Evolutionary conservation across 2,888 invertebrate genomes (phyloP).

Genomic region (Oscheius sp.): DNA sequence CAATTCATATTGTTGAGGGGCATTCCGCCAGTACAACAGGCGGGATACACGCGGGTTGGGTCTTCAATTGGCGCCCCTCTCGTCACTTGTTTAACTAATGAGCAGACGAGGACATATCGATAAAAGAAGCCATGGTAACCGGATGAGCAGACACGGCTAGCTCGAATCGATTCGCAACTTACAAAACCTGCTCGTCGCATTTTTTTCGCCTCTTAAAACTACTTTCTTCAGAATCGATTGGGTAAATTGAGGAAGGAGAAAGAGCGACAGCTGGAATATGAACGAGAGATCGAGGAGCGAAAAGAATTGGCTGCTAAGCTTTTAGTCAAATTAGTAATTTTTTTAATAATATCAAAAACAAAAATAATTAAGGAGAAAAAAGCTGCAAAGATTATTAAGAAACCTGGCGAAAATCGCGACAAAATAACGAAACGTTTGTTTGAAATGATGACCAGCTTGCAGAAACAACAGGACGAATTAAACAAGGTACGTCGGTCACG

Average conservation of each 20-base stretch:
- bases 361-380: constrained; percentile 5
- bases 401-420: constrained; percentile 5
- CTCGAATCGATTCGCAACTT: no score
- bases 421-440: constrained; percentile 23
- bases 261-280: neutral
- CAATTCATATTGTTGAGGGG: neutral
- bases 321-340: neutral
- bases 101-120: no score
- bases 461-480: constrained; percentile 27
- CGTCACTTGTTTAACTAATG: no score
- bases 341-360: neutral
- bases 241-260: neutral
- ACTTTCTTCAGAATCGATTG: constrained; percentile 3
- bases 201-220: neutral
- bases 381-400: neutral
- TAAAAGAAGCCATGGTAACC: no score
- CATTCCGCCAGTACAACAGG: no score
- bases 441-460: constrained; percentile 24
- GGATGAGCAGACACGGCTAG: no score
- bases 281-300: neutral
- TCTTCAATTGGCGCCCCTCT: no score
- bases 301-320: neutral
- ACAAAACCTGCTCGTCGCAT: no score
- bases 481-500: constrained; percentile 22
- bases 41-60: no score